Base-by-base conservation (phyloP, 1,140 invertebrate genomes). In the Lordiphosa stackelbergi region DNA sequence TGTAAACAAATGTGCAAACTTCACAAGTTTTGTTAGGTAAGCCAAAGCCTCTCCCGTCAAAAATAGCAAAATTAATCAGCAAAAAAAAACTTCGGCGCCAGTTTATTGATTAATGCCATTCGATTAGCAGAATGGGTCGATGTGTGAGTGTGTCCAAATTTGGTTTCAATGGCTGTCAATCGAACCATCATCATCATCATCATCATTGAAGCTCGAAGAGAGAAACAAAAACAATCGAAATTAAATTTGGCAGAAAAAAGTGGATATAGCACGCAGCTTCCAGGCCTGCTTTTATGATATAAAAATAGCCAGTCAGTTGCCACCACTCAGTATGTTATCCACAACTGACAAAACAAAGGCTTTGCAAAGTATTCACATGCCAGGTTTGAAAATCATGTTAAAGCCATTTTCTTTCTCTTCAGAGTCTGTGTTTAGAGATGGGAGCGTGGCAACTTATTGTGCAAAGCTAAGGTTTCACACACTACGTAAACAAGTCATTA, bases 1-100 rank as follows among this genome's bases (percentile, higher is more conserved):
- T 46, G 43, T 46, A 46, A 46, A 46, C 43, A 46, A 46, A 46
- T 46, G 43, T 46, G 43, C 24, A 11, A 31, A 46, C 24, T 46
- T 46, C 9, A 34, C 43, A 46, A 46, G 24, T 46, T 45, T 43
- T 43, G n/a, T 6, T 28, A 11, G 6, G 12, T n/a, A 5, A 31
- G 24, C 5, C 43, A 46, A 34, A 24, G 22, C 22, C 22, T 24
- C 22, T 24, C 22, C 5, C 22, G 22, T 3, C 22, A 42, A 68
- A 79, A 81, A 81, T 75, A 83, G 68, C 42, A 58, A 69, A 75
- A 55, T 83, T 75, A 81, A 81, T 81, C 77, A 71, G 55, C 66
- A 72, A 73, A 73, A 66, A 62, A 48, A 66, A 63, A 48, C 57
- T 71, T 78, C 56, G 69, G 57, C 64, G 73, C 52, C 63, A 71